phyloP scores from a whole-genome alignment of 2,888 invertebrate species.

The Oxycera nigricornis region DNA sequence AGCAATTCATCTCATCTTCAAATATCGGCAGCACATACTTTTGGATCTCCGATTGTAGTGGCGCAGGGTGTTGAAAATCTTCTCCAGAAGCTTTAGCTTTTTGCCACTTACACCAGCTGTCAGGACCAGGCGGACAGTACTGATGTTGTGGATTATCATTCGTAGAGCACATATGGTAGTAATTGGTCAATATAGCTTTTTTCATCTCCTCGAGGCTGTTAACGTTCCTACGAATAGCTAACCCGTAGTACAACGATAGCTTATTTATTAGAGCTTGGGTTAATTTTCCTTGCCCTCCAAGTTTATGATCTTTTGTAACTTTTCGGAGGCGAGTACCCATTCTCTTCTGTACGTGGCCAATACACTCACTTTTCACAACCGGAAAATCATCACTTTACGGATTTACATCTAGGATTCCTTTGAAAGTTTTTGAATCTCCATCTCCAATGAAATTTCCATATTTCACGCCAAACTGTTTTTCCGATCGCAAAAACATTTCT shows the following conservation, averaged over 20 bases:
- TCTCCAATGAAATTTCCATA: conserved; percentile 43
- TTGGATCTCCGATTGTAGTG: conserved; percentile 29
- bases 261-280: background rate
- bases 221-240: background rate
- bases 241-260: background rate
- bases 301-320: too few relatives aligned
- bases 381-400: conserved; percentile 37
- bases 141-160: conserved; percentile 15
- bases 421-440: conserved; percentile 44
- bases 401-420: conserved; percentile 42
- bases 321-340: conserved; percentile 44
- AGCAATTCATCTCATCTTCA: too few relatives aligned
- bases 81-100: conserved; percentile 9
- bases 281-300: background rate
- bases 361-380: background rate
- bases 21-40: conserved; percentile 41
- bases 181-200: background rate
- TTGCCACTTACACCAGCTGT: conserved; percentile 29
- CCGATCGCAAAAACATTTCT: conserved; percentile 40
- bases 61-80: background rate
- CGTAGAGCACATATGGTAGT: background rate
- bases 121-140: background rate
- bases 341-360: conserved; percentile 24
- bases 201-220: background rate
- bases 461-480: conserved; percentile 37